These are phyloP conservation scores for Harpalus rufipes DNA, from an alignment of 2,888 invertebrate genomes.

Conservation along the genomic window DNA sequence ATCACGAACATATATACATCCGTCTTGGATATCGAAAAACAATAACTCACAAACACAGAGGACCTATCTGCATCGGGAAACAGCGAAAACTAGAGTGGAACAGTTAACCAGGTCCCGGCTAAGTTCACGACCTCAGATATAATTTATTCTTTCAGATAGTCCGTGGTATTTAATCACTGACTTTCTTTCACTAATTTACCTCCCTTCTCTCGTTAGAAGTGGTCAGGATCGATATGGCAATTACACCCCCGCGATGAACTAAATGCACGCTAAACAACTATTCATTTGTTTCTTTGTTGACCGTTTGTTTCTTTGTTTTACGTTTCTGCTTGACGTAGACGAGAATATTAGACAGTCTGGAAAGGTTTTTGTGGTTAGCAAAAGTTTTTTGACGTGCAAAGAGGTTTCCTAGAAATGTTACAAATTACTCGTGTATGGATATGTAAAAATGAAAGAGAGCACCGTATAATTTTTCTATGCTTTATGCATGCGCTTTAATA, in stretches of 20 bases:
- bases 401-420: background rate
- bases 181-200: slow-evolving; percentile 1
- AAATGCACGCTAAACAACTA: slow-evolving; percentile 58
- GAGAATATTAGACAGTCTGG: background rate
- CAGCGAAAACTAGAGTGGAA: slow-evolving; percentile 20
- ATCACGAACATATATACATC: slow-evolving; percentile 30
- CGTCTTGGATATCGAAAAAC: slow-evolving; percentile 18
- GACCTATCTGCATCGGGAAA: slow-evolving; percentile 45
- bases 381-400: background rate
- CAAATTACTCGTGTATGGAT: background rate
- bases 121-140: slow-evolving; percentile 25
- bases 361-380: background rate
- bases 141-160: slow-evolving; percentile 50
- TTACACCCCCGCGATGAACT: slow-evolving; percentile 31
- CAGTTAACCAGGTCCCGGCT: background rate
- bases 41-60: slow-evolving; percentile 35
- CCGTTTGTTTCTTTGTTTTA: slow-evolving; percentile 50
- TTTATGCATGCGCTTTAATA: too few species aligned
- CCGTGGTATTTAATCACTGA: slow-evolving; percentile 46
- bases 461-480: too few species aligned
- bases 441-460: background rate
- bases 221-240: slow-evolving; percentile 32
- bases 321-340: slow-evolving; percentile 13
- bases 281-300: slow-evolving; percentile 56
- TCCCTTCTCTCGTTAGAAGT: background rate